phyloP scores from a whole-genome alignment of 2,888 invertebrate genomes.

The Acleris emargana region DNA sequence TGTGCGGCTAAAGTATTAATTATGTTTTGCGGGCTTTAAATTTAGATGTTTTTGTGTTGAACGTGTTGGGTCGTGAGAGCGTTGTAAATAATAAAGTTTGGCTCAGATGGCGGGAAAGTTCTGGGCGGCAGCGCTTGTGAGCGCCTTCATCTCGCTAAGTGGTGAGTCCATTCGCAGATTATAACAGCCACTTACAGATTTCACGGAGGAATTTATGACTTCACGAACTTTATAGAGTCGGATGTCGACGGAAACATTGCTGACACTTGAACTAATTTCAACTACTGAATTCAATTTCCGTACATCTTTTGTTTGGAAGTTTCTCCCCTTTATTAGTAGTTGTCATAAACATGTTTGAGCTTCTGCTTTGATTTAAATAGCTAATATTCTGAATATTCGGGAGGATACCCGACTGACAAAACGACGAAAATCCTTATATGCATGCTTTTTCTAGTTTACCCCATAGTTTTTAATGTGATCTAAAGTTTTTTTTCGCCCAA shows the following conservation, averaged over 20 bases:
- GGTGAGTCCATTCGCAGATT: constrained; percentile 65
- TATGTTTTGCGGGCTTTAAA: constrained; percentile 22
- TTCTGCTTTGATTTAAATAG: too few relatives aligned
- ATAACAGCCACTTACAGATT: constrained; percentile 43
- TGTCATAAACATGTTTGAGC: too few relatives aligned
- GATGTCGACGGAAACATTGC: neutral
- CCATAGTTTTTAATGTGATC: too few relatives aligned
- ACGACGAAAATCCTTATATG: too few relatives aligned
- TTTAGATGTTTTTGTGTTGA: constrained; percentile 26
- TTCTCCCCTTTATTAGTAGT: too few relatives aligned
- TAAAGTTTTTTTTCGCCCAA: too few relatives aligned
- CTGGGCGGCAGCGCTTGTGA: constrained; percentile 50
- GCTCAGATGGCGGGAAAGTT: constrained; percentile 62
- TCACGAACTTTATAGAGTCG: constrained; percentile 3
- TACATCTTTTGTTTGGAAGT: too few relatives aligned
- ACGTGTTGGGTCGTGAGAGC: constrained; percentile 11
- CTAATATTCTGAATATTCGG: too few relatives aligned
- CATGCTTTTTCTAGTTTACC: too few relatives aligned
- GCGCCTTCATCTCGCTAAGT: constrained; percentile 67
- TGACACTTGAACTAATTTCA: constrained; percentile 3
- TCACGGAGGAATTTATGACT: constrained; percentile 18
- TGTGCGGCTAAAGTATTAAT: too few relatives aligned
- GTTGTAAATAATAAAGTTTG: constrained; percentile 41
- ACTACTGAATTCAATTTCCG: too few relatives aligned
- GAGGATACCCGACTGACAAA: too few relatives aligned